phyloP scores from a whole-genome alignment of 2,888 invertebrate genomes.

The Microctonus hyperodae region DNA sequence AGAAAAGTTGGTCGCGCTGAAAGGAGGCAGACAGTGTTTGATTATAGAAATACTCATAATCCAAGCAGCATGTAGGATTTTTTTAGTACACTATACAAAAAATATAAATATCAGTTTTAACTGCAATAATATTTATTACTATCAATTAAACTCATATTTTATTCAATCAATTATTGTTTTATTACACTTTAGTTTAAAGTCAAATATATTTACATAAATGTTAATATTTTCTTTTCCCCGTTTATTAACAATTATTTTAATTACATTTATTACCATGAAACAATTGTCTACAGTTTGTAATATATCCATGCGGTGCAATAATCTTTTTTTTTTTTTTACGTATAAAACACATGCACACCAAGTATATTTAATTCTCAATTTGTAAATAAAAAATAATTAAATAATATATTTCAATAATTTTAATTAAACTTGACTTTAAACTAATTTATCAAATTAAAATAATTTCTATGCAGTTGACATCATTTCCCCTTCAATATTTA shows the following conservation, averaged over 20 bases:
- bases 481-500: neutral
- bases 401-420: slow-evolving; percentile 2
- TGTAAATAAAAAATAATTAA: neutral
- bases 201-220: slow-evolving; percentile 27
- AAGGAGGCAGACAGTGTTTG: slow-evolving; percentile 54
- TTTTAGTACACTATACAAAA: slow-evolving; percentile 8
- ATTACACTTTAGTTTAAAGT: slow-evolving; percentile 45
- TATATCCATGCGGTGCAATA: slow-evolving; percentile 12
- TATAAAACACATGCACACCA: slow-evolving; percentile 5
- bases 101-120: slow-evolving; percentile 12
- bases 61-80: slow-evolving; percentile 4
- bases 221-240: slow-evolving; percentile 1
- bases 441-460: slow-evolving; percentile 22
- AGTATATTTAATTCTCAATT: neutral
- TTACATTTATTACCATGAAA: neutral
- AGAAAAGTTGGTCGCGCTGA: slow-evolving; percentile 98
- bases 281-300: neutral
- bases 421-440: slow-evolving; percentile 43
- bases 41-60: slow-evolving; percentile 39
- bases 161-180: neutral
- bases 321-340: neutral
- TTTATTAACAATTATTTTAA: slow-evolving; percentile 4
- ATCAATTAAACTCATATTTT: slow-evolving; percentile 1
- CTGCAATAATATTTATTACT: neutral
- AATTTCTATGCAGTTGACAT: neutral